These are phyloP conservation scores for Sorex maritimensis DNA, from an alignment of 2,797 vertebrate genomes.

Conservation along the genomic window DNA sequence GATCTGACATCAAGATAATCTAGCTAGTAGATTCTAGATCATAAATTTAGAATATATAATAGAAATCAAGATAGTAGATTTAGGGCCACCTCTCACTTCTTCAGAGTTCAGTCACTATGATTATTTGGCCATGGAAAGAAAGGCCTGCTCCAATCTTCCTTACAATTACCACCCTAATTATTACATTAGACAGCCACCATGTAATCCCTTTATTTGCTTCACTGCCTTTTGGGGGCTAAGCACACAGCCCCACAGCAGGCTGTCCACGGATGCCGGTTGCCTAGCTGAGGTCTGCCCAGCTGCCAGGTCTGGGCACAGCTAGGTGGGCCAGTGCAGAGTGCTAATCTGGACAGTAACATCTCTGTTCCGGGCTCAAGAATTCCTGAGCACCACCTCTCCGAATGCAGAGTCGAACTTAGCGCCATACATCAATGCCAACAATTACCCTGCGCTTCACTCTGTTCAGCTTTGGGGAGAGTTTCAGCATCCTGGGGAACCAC, in stretches of 20 bases:
- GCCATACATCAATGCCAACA: constrained; percentile 79
- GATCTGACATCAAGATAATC: too few species aligned
- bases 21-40: too few species aligned
- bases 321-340: constrained; percentile 85
- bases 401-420: constrained; percentile 78
- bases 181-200: constrained; percentile 84
- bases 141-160: constrained; percentile 78
- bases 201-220: constrained; percentile 86
- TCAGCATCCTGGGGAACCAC: constrained; percentile 53
- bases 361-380: constrained; percentile 85
- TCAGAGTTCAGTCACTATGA: neutral
- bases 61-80: neutral
- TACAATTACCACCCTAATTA: constrained; percentile 82
- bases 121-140: constrained; percentile 57
- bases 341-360: constrained; percentile 90
- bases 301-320: constrained; percentile 88
- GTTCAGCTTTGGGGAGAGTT: constrained; percentile 69
- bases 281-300: constrained; percentile 82
- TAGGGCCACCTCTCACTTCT: constrained; percentile 10
- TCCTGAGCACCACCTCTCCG: constrained; percentile 83
- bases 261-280: constrained; percentile 84
- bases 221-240: constrained; percentile 80
- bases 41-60: too few species aligned
- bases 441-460: constrained; percentile 74
- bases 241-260: constrained; percentile 73